Evolutionary conservation across 2,797 vertebrate genomes (phyloP).

Genomic region (Peromyscus aztecus): DNA sequence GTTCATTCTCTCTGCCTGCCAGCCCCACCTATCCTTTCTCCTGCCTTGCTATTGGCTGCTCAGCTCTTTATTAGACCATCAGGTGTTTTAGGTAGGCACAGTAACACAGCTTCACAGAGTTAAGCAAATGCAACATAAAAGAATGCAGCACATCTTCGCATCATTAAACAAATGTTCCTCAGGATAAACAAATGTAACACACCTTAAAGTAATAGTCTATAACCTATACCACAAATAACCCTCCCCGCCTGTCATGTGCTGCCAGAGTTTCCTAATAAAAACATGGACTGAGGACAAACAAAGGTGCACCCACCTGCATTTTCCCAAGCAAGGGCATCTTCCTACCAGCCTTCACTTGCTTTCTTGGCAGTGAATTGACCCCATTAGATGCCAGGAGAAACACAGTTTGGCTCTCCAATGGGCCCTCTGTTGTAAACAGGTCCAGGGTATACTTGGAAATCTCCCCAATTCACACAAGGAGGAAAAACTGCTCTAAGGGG

Average conservation of each 20-base stretch:
- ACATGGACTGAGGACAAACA: rapidly evolving
- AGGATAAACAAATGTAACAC: no score
- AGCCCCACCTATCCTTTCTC: no score
- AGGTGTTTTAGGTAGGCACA: no score
- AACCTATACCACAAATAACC: background rate
- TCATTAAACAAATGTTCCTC: no score
- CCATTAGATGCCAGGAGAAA: background rate
- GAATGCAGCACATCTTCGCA: no score
- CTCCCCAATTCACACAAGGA: background rate
- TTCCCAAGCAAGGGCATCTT: background rate
- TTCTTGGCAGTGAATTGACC: background rate
- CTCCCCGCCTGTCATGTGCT: background rate
- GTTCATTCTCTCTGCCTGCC: no score
- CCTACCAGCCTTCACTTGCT: background rate
- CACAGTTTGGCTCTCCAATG: rapidly evolving
- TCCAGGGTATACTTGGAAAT: background rate
- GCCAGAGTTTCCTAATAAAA: background rate
- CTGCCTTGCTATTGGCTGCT: no score
- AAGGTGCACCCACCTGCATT: background rate
- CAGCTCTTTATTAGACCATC: no score
- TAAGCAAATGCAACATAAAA: no score
- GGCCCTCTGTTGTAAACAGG: rapidly evolving
- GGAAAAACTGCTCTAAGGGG: background rate
- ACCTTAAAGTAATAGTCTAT: no score
- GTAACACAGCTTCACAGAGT: no score